Conservation (phyloP, 2,888 invertebrate genomes). For the Phengaris arion region DNA sequence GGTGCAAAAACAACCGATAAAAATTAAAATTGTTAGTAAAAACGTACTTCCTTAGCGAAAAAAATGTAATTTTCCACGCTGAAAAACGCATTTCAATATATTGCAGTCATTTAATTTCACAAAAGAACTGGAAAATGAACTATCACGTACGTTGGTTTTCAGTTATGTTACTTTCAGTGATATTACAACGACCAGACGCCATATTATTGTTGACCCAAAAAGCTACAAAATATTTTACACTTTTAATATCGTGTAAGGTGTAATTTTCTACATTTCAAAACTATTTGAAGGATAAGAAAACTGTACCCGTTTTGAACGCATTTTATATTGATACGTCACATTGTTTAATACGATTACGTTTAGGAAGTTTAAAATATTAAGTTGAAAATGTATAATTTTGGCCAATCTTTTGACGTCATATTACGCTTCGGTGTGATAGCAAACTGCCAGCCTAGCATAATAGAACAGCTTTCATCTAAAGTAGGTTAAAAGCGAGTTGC, state of each 20-base stretch:
- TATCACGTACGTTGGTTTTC: not conserved
- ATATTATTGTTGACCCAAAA: not conserved
- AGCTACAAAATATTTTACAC: not conserved
- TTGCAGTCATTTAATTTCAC: not conserved
- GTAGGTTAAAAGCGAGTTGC: constrained; percentile 64
- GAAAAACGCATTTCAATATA: not conserved
- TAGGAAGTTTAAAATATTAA: too few relatives aligned
- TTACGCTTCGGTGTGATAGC: constrained; percentile 43
- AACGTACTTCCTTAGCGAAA: not conserved
- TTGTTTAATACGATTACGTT: too few relatives aligned
- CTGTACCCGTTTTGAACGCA: too few relatives aligned
- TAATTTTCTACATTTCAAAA: too few relatives aligned
- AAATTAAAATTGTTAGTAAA: not conserved
- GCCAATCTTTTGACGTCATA: not conserved
- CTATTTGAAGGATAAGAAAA: too few relatives aligned
- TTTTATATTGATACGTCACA: too few relatives aligned
- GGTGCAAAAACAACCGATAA: too few relatives aligned
- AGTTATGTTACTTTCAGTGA: not conserved
- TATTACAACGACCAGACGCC: constrained; percentile 2
- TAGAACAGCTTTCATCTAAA: constrained; percentile 47
- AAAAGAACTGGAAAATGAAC: not conserved
- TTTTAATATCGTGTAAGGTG: not conserved
- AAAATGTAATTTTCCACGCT: not conserved
- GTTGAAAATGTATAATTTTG: too few relatives aligned
- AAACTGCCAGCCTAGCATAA: constrained; percentile 34